Base-by-base conservation (phyloP, 2,113 vertebrate species). In the Opisthocomus hoazin region DNA sequence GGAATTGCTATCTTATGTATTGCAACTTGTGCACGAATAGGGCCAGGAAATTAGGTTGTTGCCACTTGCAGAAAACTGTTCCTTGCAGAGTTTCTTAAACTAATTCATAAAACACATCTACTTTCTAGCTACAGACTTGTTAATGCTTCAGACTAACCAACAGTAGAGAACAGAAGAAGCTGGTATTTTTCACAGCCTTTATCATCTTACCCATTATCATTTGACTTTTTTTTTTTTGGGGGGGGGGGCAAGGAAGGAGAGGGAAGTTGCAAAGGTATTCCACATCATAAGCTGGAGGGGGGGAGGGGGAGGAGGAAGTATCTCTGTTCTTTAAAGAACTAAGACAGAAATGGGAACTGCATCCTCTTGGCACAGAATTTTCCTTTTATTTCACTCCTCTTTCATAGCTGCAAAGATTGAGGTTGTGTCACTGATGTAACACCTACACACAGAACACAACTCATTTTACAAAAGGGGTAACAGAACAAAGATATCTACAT, bases 241-340 rank as follows among this genome's bases (percentile, higher is more conserved):
- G 12, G 8, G 16, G 2, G 11, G 4, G 30, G 17, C 11, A 43
- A 43, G 12, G 3, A 12, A 2, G n/a, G 21, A 13, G 15, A 5
- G 6, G 13, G 7, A 30, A 64, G 11, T 56, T 84, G n/a, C 50
- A 56, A 71, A 78, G 19, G 43, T 54, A 69, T 56, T 53, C 27
- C 2, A 1, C 51, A 34, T 34, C 19, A 65, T 63, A 60, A 83
- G 3, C 15, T 27, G 45, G 9, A n/a, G 32, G 18, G 19, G 21
- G 8, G 26, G 41, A 12, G 41, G 41, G 11, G 41, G 41, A 12
- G 41, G 41, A 12, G 41, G 41, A 43, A 43, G 11, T 43, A 11
- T 43, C 41, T 43, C 41, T 81, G 41, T n/a, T 86, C 60, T 82
- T 51, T 27, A 74, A 90, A 66, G 43, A 85, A 36, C 24, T 50